Evolutionary conservation across 2,113 vertebrate genomes (phyloP).

Genomic region (Pica pica): DNA sequence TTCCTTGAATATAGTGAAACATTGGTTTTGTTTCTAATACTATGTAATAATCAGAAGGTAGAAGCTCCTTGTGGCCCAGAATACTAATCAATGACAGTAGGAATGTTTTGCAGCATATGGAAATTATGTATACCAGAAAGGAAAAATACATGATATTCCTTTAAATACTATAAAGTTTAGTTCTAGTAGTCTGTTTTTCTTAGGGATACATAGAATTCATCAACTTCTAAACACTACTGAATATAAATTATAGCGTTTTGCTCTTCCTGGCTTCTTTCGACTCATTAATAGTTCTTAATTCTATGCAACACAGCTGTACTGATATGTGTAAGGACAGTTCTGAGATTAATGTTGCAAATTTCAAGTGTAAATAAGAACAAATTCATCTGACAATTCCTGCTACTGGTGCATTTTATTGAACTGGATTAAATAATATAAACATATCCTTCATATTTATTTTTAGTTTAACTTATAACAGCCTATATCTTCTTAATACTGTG

Average conservation of each 20-base stretch:
- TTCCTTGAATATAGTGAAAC: neutral
- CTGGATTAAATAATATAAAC: neutral
- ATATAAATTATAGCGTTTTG: neutral
- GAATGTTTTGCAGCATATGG: neutral
- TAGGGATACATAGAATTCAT: accelerated
- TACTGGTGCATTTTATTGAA: neutral
- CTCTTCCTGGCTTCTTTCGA: neutral
- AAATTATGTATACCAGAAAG: neutral
- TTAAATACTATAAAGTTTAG: neutral
- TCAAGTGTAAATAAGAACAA: neutral
- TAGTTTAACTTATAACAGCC: neutral
- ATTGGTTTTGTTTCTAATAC: neutral
- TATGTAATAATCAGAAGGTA: neutral
- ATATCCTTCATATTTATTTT: neutral
- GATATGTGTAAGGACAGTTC: neutral
- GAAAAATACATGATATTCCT: neutral
- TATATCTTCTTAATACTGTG: neutral
- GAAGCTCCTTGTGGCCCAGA: neutral
- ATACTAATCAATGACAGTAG: neutral
- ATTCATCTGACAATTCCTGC: neutral
- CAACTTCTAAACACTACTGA: neutral
- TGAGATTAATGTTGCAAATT: neutral
- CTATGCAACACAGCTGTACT: neutral
- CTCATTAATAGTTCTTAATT: neutral
- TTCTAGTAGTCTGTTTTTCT: neutral